Conservation (phyloP, 1,140 invertebrate genomes). For the Drosophila aff. region DNA sequence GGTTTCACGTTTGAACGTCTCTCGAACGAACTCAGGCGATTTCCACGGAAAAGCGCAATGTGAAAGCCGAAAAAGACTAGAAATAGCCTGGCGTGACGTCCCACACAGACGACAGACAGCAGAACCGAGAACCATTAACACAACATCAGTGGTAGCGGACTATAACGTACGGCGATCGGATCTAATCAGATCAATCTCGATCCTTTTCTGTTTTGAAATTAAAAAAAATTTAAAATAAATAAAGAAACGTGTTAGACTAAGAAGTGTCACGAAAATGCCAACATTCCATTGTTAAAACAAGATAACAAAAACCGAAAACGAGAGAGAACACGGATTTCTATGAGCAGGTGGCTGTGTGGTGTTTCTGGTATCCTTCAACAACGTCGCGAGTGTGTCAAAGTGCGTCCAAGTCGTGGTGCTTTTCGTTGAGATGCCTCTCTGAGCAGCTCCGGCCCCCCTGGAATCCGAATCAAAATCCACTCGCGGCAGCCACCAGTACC, state of each 20-base stretch:
- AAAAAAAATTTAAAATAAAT: not conserved
- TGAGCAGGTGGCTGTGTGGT: slow-evolving; percentile 32
- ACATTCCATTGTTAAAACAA: slow-evolving; percentile 33
- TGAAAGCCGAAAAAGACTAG: slow-evolving; percentile 81
- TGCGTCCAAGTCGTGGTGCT: slow-evolving; percentile 22
- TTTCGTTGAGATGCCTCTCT: slow-evolving; percentile 9
- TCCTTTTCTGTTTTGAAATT: slow-evolving; percentile 12
- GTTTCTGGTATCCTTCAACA: slow-evolving; percentile 5
- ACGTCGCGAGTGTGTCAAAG: slow-evolving; percentile 25
- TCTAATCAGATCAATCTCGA: slow-evolving; percentile 43
- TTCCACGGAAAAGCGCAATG: slow-evolving; percentile 81
- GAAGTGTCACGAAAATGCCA: slow-evolving; percentile 42
- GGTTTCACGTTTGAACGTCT: slow-evolving; percentile 85
- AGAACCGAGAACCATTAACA: slow-evolving; percentile 60
- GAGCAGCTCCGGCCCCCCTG: slow-evolving; percentile 10
- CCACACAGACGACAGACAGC: slow-evolving; percentile 68
- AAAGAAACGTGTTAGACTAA: slow-evolving; percentile 26
- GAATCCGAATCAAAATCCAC: slow-evolving; percentile 8
- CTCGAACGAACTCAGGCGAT: slow-evolving; percentile 55
- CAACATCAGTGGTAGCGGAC: slow-evolving; percentile 60
- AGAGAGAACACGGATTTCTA: slow-evolving; percentile 28
- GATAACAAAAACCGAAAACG: slow-evolving; percentile 5
- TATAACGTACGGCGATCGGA: slow-evolving; percentile 58
- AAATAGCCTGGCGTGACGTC: slow-evolving; percentile 82
- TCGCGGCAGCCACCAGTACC: slow-evolving; percentile 15